phyloP scores from a whole-genome alignment of 2,888 invertebrate genomes.

The Limnephilus marmoratus region DNA sequence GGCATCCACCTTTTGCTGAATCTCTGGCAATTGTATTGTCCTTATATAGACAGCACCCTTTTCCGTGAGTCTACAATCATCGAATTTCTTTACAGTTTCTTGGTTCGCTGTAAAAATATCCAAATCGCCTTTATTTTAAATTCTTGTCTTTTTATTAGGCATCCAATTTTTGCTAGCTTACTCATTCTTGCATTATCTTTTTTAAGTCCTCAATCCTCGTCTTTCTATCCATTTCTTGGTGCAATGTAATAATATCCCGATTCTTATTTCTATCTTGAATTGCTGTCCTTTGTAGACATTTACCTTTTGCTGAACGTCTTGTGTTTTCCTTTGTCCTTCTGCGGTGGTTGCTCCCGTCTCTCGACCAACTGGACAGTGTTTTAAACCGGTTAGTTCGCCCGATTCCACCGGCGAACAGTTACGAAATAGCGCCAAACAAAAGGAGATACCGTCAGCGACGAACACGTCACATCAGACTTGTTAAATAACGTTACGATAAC shows the following conservation, averaged over 20 bases:
- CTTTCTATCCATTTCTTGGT: background rate
- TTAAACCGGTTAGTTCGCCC: conserved; percentile 15
- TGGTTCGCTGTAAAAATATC: no score
- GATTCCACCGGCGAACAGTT: conserved; percentile 16
- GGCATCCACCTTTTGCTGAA: no score
- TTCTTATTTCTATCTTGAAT: background rate
- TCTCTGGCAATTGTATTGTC: no score
- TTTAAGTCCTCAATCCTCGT: background rate
- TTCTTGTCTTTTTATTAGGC: no score
- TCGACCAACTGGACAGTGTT: background rate
- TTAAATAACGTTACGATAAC: background rate
- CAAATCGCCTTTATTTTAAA: no score
- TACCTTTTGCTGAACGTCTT: background rate
- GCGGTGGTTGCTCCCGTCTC: background rate
- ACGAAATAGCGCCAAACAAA: conserved; percentile 5
- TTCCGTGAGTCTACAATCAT: no score
- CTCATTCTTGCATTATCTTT: background rate
- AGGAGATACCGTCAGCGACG: background rate
- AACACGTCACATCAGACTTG: background rate
- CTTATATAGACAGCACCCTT: no score
- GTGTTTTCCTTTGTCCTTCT: background rate
- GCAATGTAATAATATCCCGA: background rate
- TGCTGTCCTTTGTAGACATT: background rate
- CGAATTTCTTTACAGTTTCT: no score
- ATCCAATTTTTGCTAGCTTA: no score